Evolutionary conservation across 2,888 invertebrate species (phyloP), one percentile per base, ranked within the genome.

Genomic region (Anoplius nigerrimus): DNA sequence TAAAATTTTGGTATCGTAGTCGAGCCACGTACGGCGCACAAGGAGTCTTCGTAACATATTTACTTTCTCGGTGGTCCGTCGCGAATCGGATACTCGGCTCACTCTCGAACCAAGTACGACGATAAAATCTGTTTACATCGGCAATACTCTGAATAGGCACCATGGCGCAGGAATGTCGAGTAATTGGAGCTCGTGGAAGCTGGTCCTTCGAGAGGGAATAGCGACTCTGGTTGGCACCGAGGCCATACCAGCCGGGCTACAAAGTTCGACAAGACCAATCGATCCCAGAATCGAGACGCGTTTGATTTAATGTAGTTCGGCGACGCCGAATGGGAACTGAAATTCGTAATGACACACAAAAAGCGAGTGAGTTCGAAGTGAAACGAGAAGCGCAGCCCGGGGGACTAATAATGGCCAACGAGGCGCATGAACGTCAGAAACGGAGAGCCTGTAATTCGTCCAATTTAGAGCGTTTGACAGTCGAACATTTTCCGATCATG

Each of bases 211-310:
- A 52, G 21, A 52, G 22, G 20, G 21, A 21, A 22, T 4, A 21
- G 52, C 52, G 48, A 20, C 52, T 15, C 48, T 18, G 18, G n/a
- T 48, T 48, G 48, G 48, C 13, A 8, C 48, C 34, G 18, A 16
- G 13, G 48, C 48, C 69, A 51, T 71, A 73, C 43, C 69, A 57
- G 45, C 62, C 63, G 46, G 58, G 67, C 64, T 34, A 34, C 34
- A 34, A 74, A 71, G 62, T 74, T 78, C 66, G 69, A 76, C 66
- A 59, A 34, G 34, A 56, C 63, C 66, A 70, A 79, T 76, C 71
- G 79, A 78, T 78, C 74, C 64, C n/a, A 24, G 52, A 48, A 52
- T 45, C 75, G 76, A 79, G 79, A 76, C 79, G 70, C 55, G 55
- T 71, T 74, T 71, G 74, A 79, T 66, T 76, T 65, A 71, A 76